A percentile compares a stretch with the other conserved stretches of the same genome.
phyloP scores from a whole-genome alignment of 2,888 invertebrate genomes.

The Sarcophaga rosellei region DNA sequence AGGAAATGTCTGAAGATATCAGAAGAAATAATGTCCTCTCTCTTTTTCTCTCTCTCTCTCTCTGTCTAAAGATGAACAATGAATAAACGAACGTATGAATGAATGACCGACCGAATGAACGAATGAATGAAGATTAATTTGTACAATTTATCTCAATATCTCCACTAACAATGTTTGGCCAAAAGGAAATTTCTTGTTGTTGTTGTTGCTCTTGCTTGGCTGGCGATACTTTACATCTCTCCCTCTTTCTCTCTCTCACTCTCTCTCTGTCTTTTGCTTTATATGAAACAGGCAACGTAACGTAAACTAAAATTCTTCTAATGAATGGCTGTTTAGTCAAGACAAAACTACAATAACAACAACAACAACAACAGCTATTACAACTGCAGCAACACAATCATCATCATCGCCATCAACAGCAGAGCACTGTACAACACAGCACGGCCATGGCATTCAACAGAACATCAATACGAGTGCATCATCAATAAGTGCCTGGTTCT shows the following conservation, averaged over 20 bases:
- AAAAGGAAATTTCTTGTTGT: slow-evolving; percentile 27
- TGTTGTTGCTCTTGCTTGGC: not conserved
- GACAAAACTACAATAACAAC: slow-evolving; percentile 36
- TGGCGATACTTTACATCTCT: not conserved
- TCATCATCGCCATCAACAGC: not conserved
- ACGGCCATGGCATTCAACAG: slow-evolving; percentile 1
- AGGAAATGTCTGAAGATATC: not conserved
- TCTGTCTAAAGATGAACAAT: no score
- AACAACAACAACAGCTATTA: not conserved
- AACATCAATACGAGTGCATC: slow-evolving; percentile 35
- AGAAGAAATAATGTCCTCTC: not conserved
- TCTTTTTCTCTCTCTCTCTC: no score
- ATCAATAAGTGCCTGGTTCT: not conserved
- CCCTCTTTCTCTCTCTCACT: not conserved
- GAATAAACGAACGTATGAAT: no score
- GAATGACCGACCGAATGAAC: slow-evolving; percentile 14
- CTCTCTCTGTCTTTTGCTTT: not conserved
- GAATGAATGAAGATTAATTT: slow-evolving; percentile 66
- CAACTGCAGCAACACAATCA: not conserved
- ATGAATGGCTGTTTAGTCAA: slow-evolving; percentile 50
- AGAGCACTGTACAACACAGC: slow-evolving; percentile 21
- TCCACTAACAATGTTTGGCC: slow-evolving; percentile 2
- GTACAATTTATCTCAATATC: slow-evolving; percentile 66
- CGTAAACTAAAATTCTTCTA: slow-evolving; percentile 39
- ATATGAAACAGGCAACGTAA: slow-evolving; percentile 27